These are phyloP conservation scores for Eurystomus gularis DNA, from an alignment of 2,113 vertebrate species.

Conservation along the genomic window DNA sequence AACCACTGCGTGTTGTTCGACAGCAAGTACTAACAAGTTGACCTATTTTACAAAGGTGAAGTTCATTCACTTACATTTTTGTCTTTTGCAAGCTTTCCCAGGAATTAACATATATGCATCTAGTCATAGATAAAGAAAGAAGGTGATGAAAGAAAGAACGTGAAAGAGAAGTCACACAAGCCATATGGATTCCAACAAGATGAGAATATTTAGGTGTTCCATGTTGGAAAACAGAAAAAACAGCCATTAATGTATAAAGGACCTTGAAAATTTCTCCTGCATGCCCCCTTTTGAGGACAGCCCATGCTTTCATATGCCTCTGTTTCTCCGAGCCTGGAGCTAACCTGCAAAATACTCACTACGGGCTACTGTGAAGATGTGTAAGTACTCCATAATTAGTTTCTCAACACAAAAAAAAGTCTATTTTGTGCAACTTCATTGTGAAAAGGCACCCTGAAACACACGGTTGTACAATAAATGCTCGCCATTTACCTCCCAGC, in stretches of 20 bases:
- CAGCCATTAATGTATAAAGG: background rate
- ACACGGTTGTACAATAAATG: background rate
- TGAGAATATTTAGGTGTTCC: background rate
- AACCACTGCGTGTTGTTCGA: background rate
- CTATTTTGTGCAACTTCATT: background rate
- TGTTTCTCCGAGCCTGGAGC: background rate
- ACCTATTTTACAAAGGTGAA: background rate
- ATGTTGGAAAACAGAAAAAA: background rate
- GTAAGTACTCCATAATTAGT: background rate
- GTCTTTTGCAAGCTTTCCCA: background rate
- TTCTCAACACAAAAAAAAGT: background rate
- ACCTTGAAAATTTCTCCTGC: background rate
- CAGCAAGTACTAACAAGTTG: background rate
- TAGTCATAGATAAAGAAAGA: conserved; percentile 1
- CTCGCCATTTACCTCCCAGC: background rate
- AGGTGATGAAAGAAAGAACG: background rate
- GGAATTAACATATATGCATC: background rate
- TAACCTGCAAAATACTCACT: background rate
- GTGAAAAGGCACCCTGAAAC: background rate
- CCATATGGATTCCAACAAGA: background rate
- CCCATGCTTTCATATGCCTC: background rate
- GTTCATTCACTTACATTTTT: background rate
- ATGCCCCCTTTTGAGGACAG: background rate
- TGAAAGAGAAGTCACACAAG: background rate
- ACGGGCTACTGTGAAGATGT: background rate